Evolutionary conservation across 2,797 vertebrate species (phyloP), one percentile per base, ranked within the genome.

Genomic region (Ibycter americanus): DNA sequence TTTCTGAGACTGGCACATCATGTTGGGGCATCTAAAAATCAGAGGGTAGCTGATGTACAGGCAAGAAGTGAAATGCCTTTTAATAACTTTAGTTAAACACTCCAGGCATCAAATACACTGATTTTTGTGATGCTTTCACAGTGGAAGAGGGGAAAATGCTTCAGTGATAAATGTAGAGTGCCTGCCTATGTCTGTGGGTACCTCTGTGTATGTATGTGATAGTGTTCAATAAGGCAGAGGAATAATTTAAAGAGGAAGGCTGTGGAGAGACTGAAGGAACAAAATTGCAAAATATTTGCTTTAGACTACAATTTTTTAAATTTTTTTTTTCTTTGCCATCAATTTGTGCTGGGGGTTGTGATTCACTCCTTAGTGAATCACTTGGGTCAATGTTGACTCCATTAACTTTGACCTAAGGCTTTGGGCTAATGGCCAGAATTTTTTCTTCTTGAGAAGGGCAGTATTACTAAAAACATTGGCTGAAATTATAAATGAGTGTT

Each of bases 361-460:
- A 87, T 79, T 95, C 51, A 72, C 18, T 63, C 62, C 31, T 55
- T 44, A 55, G 15, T 83, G 59, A 92, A 58, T 93, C 92, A 80
- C 59, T 91, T 42, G 40, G 82, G 74, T 80, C 61, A 61, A 0
- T 26, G 56, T 40, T 92, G 65, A 38, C 38, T 93, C 65, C 13
- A 3, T 76, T 92, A 83, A 82, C 84, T 91, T 85, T 96, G 87
- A 87, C 76, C 83, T 79, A 31, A 66, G 47, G 62, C 70, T 89
- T 95, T 94, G 62, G 68, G 81, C 21, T 96, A 68, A 40, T 36
- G 65, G 68, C 78, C 49, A 87, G 63, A 38, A 6, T 66, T 46
- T 34, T 58, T 47, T 73, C 54, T 82, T 34, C 20, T 56, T 89
- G 31, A 78, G 52, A 87, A 83, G 42, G n/a, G 13, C 21, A 49